phyloP scores from a whole-genome alignment of 2,888 invertebrate species.

The Rhagium mordax region DNA sequence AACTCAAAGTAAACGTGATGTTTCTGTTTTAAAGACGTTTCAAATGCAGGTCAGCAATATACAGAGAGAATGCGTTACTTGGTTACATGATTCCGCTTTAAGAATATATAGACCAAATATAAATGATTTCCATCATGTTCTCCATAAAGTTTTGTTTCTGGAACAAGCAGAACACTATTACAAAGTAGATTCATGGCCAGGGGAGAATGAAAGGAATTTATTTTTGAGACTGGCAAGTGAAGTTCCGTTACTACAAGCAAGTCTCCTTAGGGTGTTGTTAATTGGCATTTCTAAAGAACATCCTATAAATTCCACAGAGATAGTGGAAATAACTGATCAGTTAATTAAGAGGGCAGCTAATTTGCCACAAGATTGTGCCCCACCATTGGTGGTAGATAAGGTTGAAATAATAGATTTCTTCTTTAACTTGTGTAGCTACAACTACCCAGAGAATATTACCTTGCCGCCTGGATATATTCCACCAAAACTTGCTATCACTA shows the following conservation, averaged over 20 bases:
- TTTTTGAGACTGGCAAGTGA: constrained; percentile 85
- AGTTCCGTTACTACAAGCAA: constrained; percentile 89
- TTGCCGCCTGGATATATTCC: constrained; percentile 87
- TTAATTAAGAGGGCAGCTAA: constrained; percentile 88
- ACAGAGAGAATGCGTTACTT: constrained; percentile 89
- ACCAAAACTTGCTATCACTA: constrained; percentile 92
- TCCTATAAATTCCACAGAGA: constrained; percentile 85
- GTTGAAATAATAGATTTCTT: constrained; percentile 90
- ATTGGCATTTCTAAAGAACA: constrained; percentile 85
- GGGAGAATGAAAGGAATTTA: constrained; percentile 88
- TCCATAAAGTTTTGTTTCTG: constrained; percentile 85
- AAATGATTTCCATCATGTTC: constrained; percentile 82
- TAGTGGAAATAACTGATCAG: constrained; percentile 89
- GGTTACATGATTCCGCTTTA: constrained; percentile 89
- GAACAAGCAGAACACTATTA: constrained; percentile 87
- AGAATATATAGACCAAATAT: constrained; percentile 79
- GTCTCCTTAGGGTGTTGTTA: constrained; percentile 84
- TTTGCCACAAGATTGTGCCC: constrained; percentile 81
- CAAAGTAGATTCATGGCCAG: constrained; percentile 73
- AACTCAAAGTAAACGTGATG: constrained; percentile 70
- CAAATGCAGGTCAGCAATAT: constrained; percentile 73
- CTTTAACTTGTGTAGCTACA: constrained; percentile 92
- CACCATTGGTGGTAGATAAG: constrained; percentile 83
- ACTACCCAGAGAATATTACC: constrained; percentile 93
- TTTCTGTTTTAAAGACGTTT: constrained; percentile 71